Evolutionary conservation across 2,113 vertebrate genomes (phyloP).

Genomic region (Alouatta palliata): DNA sequence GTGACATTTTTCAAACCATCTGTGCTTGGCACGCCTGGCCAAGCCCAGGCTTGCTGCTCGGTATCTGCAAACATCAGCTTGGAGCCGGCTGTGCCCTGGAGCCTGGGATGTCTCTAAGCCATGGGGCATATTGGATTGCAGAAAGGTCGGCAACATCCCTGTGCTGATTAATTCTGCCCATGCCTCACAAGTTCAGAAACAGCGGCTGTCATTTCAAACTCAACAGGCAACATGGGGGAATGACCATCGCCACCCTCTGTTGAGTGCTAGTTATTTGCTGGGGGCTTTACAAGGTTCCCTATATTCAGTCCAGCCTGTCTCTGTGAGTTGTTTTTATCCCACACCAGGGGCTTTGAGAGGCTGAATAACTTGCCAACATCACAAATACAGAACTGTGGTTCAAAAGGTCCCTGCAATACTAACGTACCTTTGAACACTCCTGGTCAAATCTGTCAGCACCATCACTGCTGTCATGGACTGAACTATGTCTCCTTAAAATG

Average conservation of each 20-base stretch:
- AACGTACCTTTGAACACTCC: background rate
- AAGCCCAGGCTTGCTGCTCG: background rate
- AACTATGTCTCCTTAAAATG: background rate
- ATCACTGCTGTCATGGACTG: background rate
- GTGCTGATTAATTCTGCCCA: background rate
- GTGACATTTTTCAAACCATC: conserved; percentile 47
- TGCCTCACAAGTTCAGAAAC: background rate
- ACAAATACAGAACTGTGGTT: background rate
- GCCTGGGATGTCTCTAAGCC: background rate
- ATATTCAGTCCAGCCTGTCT: background rate
- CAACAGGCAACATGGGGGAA: background rate
- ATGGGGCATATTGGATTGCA: background rate
- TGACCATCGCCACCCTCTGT: rapidly evolving
- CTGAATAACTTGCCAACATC: background rate
- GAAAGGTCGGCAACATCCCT: rapidly evolving
- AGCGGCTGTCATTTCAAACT: too few relatives aligned
- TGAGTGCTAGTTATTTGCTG: background rate
- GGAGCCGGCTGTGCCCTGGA: background rate
- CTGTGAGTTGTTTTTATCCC: background rate
- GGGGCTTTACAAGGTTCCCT: background rate
- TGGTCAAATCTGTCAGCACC: background rate
- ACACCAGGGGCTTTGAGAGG: background rate
- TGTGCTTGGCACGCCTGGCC: conserved; percentile 13
- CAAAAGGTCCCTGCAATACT: background rate
- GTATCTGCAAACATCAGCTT: conserved; percentile 51